Evolutionary conservation across 2,888 invertebrate species (phyloP), one percentile per base, ranked within the genome.

Genomic region (Leptopilina myrica): DNA sequence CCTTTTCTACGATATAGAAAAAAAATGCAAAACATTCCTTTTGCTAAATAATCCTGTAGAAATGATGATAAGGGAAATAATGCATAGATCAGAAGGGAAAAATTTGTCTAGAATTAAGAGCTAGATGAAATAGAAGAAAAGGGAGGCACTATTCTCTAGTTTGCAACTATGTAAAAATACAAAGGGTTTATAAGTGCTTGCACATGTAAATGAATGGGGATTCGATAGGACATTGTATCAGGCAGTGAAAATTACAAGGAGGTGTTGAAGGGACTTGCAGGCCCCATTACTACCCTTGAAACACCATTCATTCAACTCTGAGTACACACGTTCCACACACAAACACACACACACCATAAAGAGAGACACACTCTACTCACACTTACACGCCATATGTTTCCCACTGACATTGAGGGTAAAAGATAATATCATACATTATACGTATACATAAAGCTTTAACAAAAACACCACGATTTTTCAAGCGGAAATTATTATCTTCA

Each of bases 161-260:
- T 11, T 9, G 7, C 7, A 46, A 67, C 11, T 33, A 5, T 33
- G 8, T 9, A n/a, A 15, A 46, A 66, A 7, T 7, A 7, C 15
- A n/a, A 33, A 33, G 33, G 33, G 33, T 33, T 33, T 33, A 15
- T n/a, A 59, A 59, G 59, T n/a, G 7, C n/a, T 46, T 69, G 79
- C 82, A 82, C 86, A 88, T 86, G 87, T 88, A 90, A 89, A 90
- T 88, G 89, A 90, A 91, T 90, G 91, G 90, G 90, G 90, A 90
- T 89, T 89, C 87, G 89, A 91, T 91, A 91, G 91, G 91, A 91
- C 91, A 86, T 83, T 83, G 89, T 89, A 91, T 88, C 90, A 91
- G 91, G 91, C 82, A 82, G 86, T 79, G 88, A 91, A 84, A 84
- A 84, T 82, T 78, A 81, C 46, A 73, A 89, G 84, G 87, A 89